These are phyloP conservation scores for Equus przewalskii DNA, from an alignment of 2,113 vertebrate genomes.

Conservation along the genomic window DNA sequence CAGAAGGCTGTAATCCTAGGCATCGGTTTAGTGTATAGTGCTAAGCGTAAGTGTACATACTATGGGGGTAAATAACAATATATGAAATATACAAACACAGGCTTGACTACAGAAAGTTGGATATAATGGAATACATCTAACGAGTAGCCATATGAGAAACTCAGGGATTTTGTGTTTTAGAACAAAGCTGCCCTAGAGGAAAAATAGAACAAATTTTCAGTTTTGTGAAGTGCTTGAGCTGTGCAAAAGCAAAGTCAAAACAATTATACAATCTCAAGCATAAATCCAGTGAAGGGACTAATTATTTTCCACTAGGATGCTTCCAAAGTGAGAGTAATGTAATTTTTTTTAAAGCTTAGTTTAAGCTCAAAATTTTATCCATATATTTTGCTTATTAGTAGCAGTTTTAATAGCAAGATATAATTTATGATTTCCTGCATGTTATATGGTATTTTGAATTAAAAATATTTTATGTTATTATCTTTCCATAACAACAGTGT, in stretches of 20 bases:
- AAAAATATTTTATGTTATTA: not conserved
- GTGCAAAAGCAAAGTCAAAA: not conserved
- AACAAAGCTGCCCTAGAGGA: not conserved
- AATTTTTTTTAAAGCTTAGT: conserved; percentile 5
- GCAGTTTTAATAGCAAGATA: not conserved
- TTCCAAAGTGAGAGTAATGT: not conserved
- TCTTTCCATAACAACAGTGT: not conserved
- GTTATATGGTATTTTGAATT: not conserved
- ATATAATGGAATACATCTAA: not conserved
- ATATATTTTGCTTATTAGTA: not conserved
- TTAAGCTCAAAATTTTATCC: not conserved
- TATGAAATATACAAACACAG: not conserved
- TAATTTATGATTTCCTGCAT: conserved; percentile 30
- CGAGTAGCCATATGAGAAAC: not conserved
- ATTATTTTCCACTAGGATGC: not conserved
- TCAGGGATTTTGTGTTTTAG: not conserved
- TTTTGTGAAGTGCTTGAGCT: not conserved
- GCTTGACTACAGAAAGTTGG: not conserved
- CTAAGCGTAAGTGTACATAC: not conserved
- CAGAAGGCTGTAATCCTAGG: not conserved
- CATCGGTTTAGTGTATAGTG: not conserved
- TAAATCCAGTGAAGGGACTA: not conserved
- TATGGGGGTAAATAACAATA: not conserved
- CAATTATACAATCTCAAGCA: not conserved
- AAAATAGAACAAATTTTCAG: not conserved